phyloP scores from a whole-genome alignment of 2,113 vertebrate species.

The Campylorhamphus procurvoides region DNA sequence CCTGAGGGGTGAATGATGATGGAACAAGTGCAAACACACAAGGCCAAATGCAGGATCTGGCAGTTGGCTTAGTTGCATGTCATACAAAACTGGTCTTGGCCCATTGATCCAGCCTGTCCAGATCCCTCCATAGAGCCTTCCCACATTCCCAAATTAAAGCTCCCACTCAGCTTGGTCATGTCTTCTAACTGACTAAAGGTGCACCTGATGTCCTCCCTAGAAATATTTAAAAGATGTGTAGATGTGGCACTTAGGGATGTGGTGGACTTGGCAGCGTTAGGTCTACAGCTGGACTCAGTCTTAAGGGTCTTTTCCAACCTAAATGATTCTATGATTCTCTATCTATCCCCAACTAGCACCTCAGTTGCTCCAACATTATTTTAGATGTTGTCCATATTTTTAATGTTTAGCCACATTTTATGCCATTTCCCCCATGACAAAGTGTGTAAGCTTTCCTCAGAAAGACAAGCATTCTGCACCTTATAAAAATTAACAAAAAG shows the following conservation, averaged over 20 bases:
- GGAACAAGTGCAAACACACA: no score
- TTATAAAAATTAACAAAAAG: neutral
- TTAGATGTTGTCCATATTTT: rapidly evolving
- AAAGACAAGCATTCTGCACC: neutral
- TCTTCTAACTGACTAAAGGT: neutral
- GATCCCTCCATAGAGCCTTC: neutral
- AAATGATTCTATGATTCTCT: neutral
- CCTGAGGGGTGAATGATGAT: neutral
- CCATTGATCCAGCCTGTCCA: neutral
- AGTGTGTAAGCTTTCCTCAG: neutral
- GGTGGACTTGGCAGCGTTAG: no score
- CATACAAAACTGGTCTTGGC: neutral
- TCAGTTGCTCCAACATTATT: neutral
- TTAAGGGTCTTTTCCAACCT: neutral
- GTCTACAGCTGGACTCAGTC: no score
- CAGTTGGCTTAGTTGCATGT: neutral
- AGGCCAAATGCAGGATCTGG: neutral
- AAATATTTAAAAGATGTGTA: no score
- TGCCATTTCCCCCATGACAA: no score
- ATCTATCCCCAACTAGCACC: neutral
- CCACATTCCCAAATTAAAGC: neutral
- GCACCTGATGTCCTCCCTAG: neutral
- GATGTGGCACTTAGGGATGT: no score
- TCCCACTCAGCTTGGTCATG: neutral
- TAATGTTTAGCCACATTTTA: neutral